Evolutionary conservation across 2,797 vertebrate genomes (phyloP).

Genomic region (Takifugu rubripes): DNA sequence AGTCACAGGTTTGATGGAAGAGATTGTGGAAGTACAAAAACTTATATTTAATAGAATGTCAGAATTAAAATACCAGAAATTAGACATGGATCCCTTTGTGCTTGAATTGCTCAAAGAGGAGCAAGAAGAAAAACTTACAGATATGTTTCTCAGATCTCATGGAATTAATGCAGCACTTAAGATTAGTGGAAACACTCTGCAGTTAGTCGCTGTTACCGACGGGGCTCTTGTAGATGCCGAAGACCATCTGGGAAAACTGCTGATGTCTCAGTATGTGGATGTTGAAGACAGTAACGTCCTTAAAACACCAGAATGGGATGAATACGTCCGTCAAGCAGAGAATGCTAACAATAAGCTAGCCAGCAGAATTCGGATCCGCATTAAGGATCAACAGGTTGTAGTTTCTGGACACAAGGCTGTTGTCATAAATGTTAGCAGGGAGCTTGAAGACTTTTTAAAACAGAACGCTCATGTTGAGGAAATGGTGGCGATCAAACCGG

Average conservation of each 20-base stretch:
- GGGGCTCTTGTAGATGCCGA: constrained; percentile 69
- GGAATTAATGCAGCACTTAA: constrained; percentile 73
- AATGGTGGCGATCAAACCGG: constrained; percentile 47
- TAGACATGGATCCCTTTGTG: constrained; percentile 59
- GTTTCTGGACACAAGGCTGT: constrained; percentile 70
- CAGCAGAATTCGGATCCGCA: constrained; percentile 50
- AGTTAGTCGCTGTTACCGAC: constrained; percentile 66
- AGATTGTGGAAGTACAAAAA: constrained; percentile 73
- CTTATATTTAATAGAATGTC: constrained; percentile 61
- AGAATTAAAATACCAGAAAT: constrained; percentile 49
- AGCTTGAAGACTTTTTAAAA: constrained; percentile 71
- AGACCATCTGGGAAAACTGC: constrained; percentile 57
- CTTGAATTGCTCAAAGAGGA: constrained; percentile 68
- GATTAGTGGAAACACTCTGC: constrained; percentile 44
- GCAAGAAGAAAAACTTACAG: constrained; percentile 64
- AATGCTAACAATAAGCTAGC: constrained; percentile 42
- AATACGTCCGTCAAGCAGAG: constrained; percentile 50
- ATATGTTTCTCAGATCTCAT: constrained; percentile 68
- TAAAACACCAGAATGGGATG: constrained; percentile 67
- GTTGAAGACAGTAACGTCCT: constrained; percentile 69
- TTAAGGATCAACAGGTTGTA: constrained; percentile 55
- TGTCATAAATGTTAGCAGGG: constrained; percentile 48
- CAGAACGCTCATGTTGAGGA: constrained; percentile 67
- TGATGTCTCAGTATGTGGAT: constrained; percentile 58
- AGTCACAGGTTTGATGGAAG: constrained; percentile 71